Conservation (phyloP, 2,888 invertebrate species). For the Zaprionus lineosus region DNA sequence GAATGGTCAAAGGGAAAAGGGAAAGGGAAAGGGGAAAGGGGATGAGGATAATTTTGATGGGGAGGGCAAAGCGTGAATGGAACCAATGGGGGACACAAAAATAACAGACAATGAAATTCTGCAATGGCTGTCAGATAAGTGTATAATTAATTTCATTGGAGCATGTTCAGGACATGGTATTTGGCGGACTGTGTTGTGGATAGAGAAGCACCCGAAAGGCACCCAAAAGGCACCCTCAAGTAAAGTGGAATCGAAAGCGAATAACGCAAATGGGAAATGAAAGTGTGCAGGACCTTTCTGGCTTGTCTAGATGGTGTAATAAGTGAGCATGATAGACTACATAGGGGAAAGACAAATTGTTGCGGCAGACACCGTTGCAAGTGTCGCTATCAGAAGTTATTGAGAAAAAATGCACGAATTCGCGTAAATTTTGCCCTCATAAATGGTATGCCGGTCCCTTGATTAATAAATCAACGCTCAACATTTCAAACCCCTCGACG, state of each 20-base stretch:
- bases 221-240: no score
- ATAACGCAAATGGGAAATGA: no score
- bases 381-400: constrained; percentile 55
- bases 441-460: constrained; percentile 9
- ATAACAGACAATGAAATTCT: constrained; percentile 46
- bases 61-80: constrained; percentile 6
- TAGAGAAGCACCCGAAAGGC: no score
- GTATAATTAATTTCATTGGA: constrained; percentile 66
- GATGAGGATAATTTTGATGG: neutral
- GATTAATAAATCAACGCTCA: constrained; percentile 44
- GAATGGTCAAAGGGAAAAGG: neutral
- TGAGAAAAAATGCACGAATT: constrained; percentile 14
- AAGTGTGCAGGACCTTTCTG: neutral
- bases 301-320: neutral
- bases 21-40: neutral
- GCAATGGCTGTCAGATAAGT: constrained; percentile 51
- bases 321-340: constrained; percentile 1
- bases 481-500: no score
- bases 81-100: constrained; percentile 13
- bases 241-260: no score
- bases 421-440: no score
- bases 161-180: constrained; percentile 19
- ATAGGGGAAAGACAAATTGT: constrained; percentile 43
- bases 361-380: constrained; percentile 39
- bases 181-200: neutral